Evolutionary conservation across 2,888 invertebrate species (phyloP).

Genomic region (Amblyjoppa fuscipennis): DNA sequence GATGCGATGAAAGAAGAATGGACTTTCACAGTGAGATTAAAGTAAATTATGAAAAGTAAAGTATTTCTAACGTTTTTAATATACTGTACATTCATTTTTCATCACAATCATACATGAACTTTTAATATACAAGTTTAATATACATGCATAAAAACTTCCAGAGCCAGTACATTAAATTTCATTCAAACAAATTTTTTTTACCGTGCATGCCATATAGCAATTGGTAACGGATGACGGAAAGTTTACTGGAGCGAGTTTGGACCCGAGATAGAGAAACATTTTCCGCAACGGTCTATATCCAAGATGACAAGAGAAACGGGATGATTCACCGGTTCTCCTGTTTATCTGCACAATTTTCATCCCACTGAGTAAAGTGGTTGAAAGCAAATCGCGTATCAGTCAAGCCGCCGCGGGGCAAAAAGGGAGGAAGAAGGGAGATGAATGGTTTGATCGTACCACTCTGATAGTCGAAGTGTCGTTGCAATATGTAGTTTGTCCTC

Average conservation of each 20-base stretch:
- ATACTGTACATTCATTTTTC: no score
- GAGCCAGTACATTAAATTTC: no score
- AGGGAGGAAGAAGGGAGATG: constrained; percentile 65
- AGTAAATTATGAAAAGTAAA: no score
- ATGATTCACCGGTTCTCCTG: constrained; percentile 68
- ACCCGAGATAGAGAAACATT: not conserved
- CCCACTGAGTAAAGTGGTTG: constrained; percentile 71
- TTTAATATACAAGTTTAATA: no score
- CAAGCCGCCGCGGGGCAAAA: constrained; percentile 31
- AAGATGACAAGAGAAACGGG: constrained; percentile 37
- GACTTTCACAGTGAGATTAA: no score
- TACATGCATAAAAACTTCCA: no score
- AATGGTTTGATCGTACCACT: constrained; percentile 77
- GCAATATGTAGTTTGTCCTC: constrained; percentile 66
- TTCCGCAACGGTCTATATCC: not conserved
- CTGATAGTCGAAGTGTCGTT: constrained; percentile 76
- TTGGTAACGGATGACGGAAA: not conserved
- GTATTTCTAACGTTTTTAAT: no score
- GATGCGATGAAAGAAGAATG: no score
- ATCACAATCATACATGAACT: no score
- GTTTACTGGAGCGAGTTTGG: not conserved
- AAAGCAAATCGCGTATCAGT: constrained; percentile 49
- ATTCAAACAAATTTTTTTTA: no score
- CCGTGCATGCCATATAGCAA: no score
- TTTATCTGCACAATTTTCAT: constrained; percentile 69